phyloP scores from a whole-genome alignment of 2,797 vertebrate genomes.

The Oreonectes daqikongensis region DNA sequence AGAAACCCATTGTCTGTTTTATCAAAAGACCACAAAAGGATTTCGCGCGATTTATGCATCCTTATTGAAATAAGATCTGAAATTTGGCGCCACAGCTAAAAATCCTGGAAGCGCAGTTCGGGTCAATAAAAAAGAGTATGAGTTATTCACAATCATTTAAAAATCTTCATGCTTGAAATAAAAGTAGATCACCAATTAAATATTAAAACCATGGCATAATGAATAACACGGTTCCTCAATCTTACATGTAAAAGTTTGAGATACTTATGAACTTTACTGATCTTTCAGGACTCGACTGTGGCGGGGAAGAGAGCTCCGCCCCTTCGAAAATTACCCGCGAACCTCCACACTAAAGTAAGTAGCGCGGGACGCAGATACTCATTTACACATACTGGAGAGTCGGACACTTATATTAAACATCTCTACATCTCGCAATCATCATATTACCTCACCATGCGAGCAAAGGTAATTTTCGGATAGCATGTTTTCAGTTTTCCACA shows the following conservation, averaged over 20 bases:
- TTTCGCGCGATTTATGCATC: slow-evolving; percentile 33
- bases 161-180: neutral
- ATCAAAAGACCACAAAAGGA: neutral
- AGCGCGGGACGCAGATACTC: neutral
- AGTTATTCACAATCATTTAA: neutral
- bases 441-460: slow-evolving; percentile 67
- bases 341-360: slow-evolving; percentile 36
- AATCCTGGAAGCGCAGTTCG: slow-evolving; percentile 49
- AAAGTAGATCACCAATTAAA: fast-evolving
- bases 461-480: slow-evolving; percentile 68
- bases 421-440: neutral
- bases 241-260: neutral
- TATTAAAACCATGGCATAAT: neutral
- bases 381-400: neutral
- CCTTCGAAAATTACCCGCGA: slow-evolving; percentile 54
- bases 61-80: slow-evolving; percentile 44
- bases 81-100: slow-evolving; percentile 61
- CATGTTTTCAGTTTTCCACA: neutral
- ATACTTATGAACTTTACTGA: slow-evolving; percentile 44
- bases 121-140: neutral
- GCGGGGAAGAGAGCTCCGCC: slow-evolving; percentile 73
- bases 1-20: neutral
- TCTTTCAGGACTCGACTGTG: slow-evolving; percentile 72
- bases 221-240: neutral
- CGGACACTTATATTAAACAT: fast-evolving